These are phyloP conservation scores for Anolis carolinensis DNA, from an alignment of 2,113 vertebrate genomes.

Conservation along the genomic window DNA sequence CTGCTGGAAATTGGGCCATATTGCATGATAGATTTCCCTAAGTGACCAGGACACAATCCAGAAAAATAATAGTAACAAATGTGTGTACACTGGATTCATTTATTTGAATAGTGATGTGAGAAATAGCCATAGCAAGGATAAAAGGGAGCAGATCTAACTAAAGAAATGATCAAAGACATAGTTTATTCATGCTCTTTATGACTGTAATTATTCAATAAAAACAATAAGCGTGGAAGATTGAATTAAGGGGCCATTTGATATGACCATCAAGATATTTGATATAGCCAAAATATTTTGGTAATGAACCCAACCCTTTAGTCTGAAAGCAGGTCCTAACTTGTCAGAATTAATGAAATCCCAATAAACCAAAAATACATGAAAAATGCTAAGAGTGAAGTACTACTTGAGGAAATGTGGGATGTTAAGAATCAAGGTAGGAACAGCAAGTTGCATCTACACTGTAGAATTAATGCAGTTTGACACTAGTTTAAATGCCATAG, in stretches of 20 bases:
- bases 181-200: constrained; percentile 6
- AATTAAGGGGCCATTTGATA: not conserved
- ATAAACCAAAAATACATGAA: not conserved
- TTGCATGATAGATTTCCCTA: constrained; percentile 27
- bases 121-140: not conserved
- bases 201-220: not conserved
- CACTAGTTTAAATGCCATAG: too few species aligned
- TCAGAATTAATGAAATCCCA: not conserved
- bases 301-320: not conserved
- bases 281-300: not conserved
- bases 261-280: not conserved
- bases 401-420: not conserved
- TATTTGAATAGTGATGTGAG: not conserved
- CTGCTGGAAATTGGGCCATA: constrained; percentile 34
- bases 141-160: not conserved
- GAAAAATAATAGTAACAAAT: not conserved
- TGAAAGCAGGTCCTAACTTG: not conserved
- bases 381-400: not conserved
- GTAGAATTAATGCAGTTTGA: too few species aligned
- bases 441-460: not conserved
- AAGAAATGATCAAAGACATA: not conserved
- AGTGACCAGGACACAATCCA: not conserved
- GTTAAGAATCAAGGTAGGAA: not conserved
- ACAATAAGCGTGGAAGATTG: not conserved
- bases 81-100: not conserved